phyloP scores from a whole-genome alignment of 1,140 invertebrate genomes.

The Apis mellifera region Amel_HAv3.1 CM009944.2:8690001-8690500 shows the following conservation, averaged over 20 bases:
- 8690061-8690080: slow-evolving; percentile 33
- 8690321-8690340: not conserved
- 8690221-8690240: slow-evolving; percentile 25
- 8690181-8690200: slow-evolving; percentile 58
- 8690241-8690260: not conserved
- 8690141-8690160: slow-evolving; percentile 59
- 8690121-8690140: slow-evolving; percentile 59
- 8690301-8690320: not conserved
- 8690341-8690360: not conserved
- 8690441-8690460: slow-evolving; percentile 53
- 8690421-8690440: slow-evolving; percentile 23
- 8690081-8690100: slow-evolving; percentile 43
- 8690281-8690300: slow-evolving; percentile 28
- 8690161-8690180: slow-evolving; percentile 59
- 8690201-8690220: slow-evolving; percentile 50
- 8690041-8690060: slow-evolving; percentile 24
- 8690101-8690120: slow-evolving; percentile 44
- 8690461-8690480: slow-evolving; percentile 44
- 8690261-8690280: slow-evolving; percentile 11
- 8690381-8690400: slow-evolving; percentile 33
- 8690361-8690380: not conserved
- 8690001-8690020: slow-evolving; percentile 15
- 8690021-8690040: slow-evolving; percentile 36
- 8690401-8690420: slow-evolving; percentile 48
- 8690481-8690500: slow-evolving; percentile 35